A percentile compares a stretch with the other conserved stretches of the same genome.
Evolutionary conservation across 2,797 vertebrate species (phyloP).

Genomic region (Trichosurus vulpecula): DNA sequence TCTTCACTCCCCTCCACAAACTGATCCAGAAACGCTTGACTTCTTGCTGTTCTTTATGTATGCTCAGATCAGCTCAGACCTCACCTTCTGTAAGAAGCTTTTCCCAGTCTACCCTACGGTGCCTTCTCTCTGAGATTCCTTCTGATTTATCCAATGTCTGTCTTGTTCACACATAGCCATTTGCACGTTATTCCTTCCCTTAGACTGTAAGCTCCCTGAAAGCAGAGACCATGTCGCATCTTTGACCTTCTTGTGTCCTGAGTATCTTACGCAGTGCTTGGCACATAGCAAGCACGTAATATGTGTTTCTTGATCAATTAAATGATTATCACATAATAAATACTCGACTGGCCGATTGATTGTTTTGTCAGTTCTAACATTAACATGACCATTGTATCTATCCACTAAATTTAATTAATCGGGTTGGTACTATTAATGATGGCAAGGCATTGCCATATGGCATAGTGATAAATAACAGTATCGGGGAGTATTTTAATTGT

Average conservation of each 20-base stretch:
- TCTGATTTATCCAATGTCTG: neutral
- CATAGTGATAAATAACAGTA: conserved; percentile 78
- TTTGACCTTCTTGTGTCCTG: neutral
- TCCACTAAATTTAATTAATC: conserved; percentile 69
- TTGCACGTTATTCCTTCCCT: neutral
- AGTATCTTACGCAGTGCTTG: neutral
- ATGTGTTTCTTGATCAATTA: neutral
- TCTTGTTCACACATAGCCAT: neutral
- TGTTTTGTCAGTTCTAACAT: conserved; percentile 72
- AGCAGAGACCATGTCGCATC: neutral
- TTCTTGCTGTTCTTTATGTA: neutral
- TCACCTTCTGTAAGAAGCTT: neutral
- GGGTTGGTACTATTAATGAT: conserved; percentile 80
- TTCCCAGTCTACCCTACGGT: neutral
- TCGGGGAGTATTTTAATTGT: conserved; percentile 79
- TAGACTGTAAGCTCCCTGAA: neutral
- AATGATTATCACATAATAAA: neutral
- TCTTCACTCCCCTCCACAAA: neutral
- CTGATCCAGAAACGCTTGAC: neutral
- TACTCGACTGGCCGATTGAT: neutral
- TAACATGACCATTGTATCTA: conserved; percentile 65
- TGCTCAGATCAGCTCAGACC: neutral
- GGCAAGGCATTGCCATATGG: conserved; percentile 70
- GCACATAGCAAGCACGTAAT: neutral
- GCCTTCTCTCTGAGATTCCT: neutral